Conservation (phyloP, 2,888 invertebrate genomes). For the Tuta absoluta region DNA sequence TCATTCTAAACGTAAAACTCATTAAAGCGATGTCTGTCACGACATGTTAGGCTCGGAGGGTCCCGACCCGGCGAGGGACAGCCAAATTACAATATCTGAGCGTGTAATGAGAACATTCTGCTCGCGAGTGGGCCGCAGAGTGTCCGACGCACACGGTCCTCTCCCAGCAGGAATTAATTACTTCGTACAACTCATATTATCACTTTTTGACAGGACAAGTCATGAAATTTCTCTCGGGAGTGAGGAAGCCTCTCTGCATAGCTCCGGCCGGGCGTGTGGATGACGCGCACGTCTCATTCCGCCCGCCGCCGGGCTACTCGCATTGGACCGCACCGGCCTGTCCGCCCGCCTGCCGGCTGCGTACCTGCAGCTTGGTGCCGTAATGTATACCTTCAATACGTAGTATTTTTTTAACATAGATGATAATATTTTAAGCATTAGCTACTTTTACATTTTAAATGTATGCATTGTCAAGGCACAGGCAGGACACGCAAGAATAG, state of each 20-base stretch:
- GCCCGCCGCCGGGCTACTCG: no score
- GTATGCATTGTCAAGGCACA: no score
- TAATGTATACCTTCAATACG: constrained; percentile 1
- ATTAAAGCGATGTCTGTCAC: constrained; percentile 1
- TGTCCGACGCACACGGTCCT: neutral
- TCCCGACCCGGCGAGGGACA: neutral
- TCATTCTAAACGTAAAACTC: constrained; percentile 1
- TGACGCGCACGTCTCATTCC: constrained; percentile 2
- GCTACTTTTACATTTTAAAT: neutral
- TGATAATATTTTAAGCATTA: neutral
- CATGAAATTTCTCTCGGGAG: constrained; percentile 20
- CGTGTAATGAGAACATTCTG: constrained; percentile 20
- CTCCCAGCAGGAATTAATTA: constrained; percentile 24
- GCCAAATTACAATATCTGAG: constrained; percentile 6
- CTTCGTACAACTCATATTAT: constrained; percentile 25
- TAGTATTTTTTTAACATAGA: neutral
- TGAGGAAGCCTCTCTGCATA: neutral
- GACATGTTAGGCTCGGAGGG: neutral
- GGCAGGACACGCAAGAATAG: no score
- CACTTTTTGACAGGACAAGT: constrained; percentile 24
- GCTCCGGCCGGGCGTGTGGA: neutral
- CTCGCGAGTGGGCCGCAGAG: neutral
- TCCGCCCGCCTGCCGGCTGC: neutral
- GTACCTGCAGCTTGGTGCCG: neutral
- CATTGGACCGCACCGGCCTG: neutral